Evolutionary conservation across 1,140 invertebrate genomes (phyloP).

Genomic region (Samia ricini): DNA sequence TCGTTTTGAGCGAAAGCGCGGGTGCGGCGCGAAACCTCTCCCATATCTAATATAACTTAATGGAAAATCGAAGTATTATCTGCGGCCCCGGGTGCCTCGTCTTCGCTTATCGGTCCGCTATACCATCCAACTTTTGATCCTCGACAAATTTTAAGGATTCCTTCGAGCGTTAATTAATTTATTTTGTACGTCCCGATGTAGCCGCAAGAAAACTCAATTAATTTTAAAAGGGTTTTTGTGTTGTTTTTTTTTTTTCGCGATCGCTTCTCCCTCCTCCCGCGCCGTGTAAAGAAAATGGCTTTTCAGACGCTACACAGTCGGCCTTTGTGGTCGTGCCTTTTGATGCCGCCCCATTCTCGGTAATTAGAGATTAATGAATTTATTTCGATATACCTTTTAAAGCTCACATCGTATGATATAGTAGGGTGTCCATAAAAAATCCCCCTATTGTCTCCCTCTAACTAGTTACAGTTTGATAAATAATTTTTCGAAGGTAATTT

Average conservation of each 20-base stretch:
- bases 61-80: conserved; percentile 76
- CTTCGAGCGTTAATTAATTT: conserved; percentile 76
- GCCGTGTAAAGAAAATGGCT: conserved; percentile 62
- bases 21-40: conserved; percentile 59
- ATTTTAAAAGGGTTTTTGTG: conserved; percentile 77
- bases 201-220: conserved; percentile 77
- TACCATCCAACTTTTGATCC: conserved; percentile 69
- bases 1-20: conserved; percentile 40
- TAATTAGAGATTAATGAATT: conserved; percentile 69
- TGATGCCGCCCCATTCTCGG: conserved; percentile 40
- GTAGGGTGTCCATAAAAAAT: neutral
- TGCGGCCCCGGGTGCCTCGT: conserved; percentile 29
- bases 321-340: conserved; percentile 48
- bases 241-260: conserved; percentile 71
- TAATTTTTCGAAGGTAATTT: neutral
- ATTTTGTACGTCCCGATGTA: conserved; percentile 70
- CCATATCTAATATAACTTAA: conserved; percentile 73
- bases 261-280: conserved; percentile 29
- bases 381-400: conserved; percentile 5
- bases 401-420: conserved; percentile 1
- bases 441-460: neutral
- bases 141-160: conserved; percentile 76
- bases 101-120: conserved; percentile 36
- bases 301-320: conserved; percentile 53
- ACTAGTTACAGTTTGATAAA: neutral